phyloP scores from a whole-genome alignment of 2,888 invertebrate genomes.

The Arctia plantaginis region DNA sequence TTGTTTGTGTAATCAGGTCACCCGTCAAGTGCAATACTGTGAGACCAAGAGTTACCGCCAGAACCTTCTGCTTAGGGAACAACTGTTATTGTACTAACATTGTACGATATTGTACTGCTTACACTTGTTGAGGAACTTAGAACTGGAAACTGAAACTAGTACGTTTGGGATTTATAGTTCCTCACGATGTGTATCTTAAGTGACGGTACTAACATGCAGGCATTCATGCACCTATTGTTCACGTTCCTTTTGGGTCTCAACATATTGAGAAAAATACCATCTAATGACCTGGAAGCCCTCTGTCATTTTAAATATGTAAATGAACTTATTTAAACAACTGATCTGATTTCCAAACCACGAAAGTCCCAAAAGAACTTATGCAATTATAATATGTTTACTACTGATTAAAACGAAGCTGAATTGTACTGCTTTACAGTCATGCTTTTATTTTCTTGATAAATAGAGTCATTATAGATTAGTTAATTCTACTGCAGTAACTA shows the following conservation, averaged over 20 bases:
- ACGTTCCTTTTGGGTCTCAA: background rate
- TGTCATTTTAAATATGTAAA: too few species aligned
- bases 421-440: too few species aligned
- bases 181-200: background rate
- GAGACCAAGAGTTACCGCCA: constrained; percentile 27
- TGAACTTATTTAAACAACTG: too few species aligned
- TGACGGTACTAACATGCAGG: background rate
- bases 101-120: constrained; percentile 29
- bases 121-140: constrained; percentile 10
- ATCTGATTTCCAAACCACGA: too few species aligned
- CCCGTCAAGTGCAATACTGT: constrained; percentile 38
- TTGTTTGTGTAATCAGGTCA: constrained; percentile 40
- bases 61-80: constrained; percentile 32
- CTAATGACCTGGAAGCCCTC: too few species aligned
- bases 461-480: too few species aligned
- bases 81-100: constrained; percentile 26
- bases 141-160: constrained; percentile 4
- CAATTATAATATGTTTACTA: too few species aligned
- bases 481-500: too few species aligned
- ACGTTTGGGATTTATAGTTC: background rate
- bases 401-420: too few species aligned
- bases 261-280: background rate
- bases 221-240: background rate
- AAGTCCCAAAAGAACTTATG: too few species aligned
- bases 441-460: too few species aligned